Evolutionary conservation across 2,888 invertebrate species (phyloP), one percentile per base, ranked within the genome.

Genomic region (Polyommatus icarus): DNA sequence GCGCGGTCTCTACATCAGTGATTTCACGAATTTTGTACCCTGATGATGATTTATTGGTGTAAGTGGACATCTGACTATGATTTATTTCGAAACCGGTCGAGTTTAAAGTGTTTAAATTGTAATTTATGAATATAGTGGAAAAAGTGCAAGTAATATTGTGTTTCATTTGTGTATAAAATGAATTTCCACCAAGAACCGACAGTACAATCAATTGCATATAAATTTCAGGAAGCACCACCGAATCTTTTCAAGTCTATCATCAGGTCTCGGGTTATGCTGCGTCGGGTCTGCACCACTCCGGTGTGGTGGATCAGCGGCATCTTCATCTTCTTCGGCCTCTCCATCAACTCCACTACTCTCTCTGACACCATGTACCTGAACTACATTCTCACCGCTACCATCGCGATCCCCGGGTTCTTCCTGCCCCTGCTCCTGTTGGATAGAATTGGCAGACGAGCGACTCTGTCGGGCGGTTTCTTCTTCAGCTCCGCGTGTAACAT

Each of bases 281-380:
- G 95, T 0, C 92, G 96, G 32, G 88, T 96, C 76, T 84, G 95
- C 59, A 96, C 95, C 73, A 96, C 97, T 57, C 96, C 96, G n/a
- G 94, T 97, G 82, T 97, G 97, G 91, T 97, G 97, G 97, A 95
- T 97, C 76, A 96, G 97, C 3, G 96, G 96, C 81, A 96, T 96
- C 0, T 95, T 97, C 82, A 96, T 97, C 18, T 97, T 96, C 89
- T 97, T 97, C 84, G 97, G 97, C 0, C 90, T 97, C 46, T 96
- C 96, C 24, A 92, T 97, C 80, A 97, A 97, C 89, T 96, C 97
- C 0, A 96, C 97, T 1, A 93, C 96, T 1, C 90, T 97, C 67
- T 95, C 96, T 7, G 97, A 97, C 29, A 95, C 96, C 84, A 96
- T 96, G 87, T 96, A 97, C 86, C 85, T 96, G 12, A 97, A 97